Base-by-base conservation (phyloP, 2,113 vertebrate genomes). In the Chaetura pelagica region DNA sequence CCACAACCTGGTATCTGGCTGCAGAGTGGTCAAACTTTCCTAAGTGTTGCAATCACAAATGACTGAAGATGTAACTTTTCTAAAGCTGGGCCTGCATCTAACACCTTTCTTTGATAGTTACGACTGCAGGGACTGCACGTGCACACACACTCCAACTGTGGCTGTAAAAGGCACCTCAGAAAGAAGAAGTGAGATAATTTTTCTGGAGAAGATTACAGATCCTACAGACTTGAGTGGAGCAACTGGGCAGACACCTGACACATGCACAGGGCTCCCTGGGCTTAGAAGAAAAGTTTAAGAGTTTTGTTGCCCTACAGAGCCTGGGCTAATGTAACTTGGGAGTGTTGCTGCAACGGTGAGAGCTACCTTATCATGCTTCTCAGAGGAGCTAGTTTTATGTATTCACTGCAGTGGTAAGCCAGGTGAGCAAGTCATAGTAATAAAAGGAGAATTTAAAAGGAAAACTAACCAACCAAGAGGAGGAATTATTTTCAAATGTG, bases 401-500 rank as follows among this genome's bases (percentile, higher is more conserved):
- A 21, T 93, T 69, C 29, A 49, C 20, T 62, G 44, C 34, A 26
- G 27, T 48, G 12, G n/a, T 84, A 74, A 88, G 89, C 6, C 49
- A 74, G 26, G 46, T 61, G 49, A 84, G 52, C 34, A 26, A 82
- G 54, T 42, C 27, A 86, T 82, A 80, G 22, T 10, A 74, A 84
- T 51, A 54, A 71, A 87, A 49, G 10, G 27, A 89, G 57, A 62
- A 57, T 72, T 82, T 32, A 68, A 73, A 75, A 38, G 30, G 44
- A 79, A 91, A 84, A 48, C 40, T 15, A 82, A 68, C 18, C 22
- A 89, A 61, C 7, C 59, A 83, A 86, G 72, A 63, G 61, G n/a
- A 46, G 34, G 81, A 94, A 94, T 94, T 88, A 62, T 87, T 89
- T 72, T 34, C 81, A 68, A 86, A 61, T 34, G 23, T 89, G 87